Evolutionary conservation across 2,113 vertebrate genomes (phyloP).

Genomic region (Tupaia chinensis): DNA sequence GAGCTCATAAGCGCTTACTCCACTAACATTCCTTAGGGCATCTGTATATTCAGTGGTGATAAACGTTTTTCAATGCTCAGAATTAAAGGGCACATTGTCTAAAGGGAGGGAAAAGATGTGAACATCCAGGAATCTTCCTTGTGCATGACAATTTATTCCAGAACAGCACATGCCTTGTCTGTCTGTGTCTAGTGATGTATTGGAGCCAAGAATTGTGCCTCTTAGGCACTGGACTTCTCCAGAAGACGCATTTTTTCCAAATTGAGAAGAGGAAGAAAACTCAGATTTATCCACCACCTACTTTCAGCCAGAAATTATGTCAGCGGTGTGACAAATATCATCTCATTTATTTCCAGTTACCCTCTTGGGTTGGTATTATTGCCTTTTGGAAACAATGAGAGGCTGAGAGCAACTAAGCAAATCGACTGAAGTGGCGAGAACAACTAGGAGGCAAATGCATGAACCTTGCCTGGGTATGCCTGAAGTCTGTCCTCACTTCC

Average conservation of each 20-base stretch:
- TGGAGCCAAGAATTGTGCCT: not conserved
- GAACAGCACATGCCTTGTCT: not conserved
- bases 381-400: not conserved
- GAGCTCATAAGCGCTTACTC: not conserved
- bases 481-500: not conserved
- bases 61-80: not conserved
- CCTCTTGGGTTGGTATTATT: not conserved
- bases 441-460: not conserved
- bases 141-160: not conserved
- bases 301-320: constrained; percentile 33
- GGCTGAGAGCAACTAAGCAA: not conserved
- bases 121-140: not conserved
- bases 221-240: constrained; percentile 33
- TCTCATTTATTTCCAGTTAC: constrained; percentile 5
- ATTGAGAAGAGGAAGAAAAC: constrained; percentile 18
- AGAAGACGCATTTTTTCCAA: constrained; percentile 45
- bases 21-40: not conserved
- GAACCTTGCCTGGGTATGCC: not conserved
- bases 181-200: not conserved
- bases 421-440: not conserved
- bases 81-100: not conserved
- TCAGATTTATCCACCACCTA: not conserved
- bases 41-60: not conserved
- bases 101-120: not conserved
- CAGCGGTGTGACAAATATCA: not conserved